Percentiles rank a stretch among this genome's conserved stretches.
Conservation (phyloP, 2,797 vertebrate species). For the Oreochromis grahami region DNA sequence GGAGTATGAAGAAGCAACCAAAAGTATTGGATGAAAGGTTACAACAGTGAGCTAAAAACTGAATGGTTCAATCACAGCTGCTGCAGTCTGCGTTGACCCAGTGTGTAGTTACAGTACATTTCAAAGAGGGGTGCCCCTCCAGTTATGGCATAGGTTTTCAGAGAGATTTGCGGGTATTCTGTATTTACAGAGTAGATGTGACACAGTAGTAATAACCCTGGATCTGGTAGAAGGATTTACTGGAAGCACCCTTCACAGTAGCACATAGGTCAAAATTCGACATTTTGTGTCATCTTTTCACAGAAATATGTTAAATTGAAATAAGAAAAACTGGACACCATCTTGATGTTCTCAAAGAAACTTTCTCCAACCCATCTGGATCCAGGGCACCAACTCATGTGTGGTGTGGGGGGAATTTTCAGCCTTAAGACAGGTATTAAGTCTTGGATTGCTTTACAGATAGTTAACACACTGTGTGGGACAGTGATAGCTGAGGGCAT, state of each 20-base stretch:
- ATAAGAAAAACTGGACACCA: background rate
- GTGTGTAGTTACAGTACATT: background rate
- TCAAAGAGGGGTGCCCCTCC: background rate
- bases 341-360: background rate
- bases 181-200: background rate
- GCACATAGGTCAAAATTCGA: background rate
- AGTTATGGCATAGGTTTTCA: background rate
- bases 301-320: background rate
- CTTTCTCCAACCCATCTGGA: background rate
- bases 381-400: background rate
- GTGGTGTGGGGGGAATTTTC: background rate
- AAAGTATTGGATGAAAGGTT: background rate
- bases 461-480: background rate
- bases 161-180: background rate
- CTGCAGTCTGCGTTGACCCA: background rate
- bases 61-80: background rate
- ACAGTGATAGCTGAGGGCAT: background rate
- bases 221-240: background rate
- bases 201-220: background rate
- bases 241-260: background rate
- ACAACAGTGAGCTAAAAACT: background rate
- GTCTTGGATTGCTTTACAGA: background rate
- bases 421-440: background rate
- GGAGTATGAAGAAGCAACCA: background rate
- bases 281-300: background rate